A percentile compares a stretch with the other conserved stretches of the same genome.
These are phyloP conservation scores for Trissolcus brochymenae DNA, from an alignment of 2,888 invertebrate genomes.

Conservation along the genomic window DNA sequence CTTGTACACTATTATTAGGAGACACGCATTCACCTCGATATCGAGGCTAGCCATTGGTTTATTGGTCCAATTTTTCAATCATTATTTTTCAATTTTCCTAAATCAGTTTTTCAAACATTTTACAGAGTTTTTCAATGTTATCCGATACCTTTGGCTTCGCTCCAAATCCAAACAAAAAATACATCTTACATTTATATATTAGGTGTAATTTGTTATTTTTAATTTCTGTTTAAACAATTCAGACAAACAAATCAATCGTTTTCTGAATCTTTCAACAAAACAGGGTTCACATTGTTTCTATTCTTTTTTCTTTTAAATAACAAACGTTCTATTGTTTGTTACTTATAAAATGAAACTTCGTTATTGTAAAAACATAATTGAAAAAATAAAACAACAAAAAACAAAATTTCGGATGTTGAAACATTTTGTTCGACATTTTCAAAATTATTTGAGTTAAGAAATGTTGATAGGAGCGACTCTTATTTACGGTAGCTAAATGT, in stretches of 20 bases:
- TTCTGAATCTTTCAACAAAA: neutral
- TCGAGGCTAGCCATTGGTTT: constrained; percentile 53
- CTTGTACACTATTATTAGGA: constrained; percentile 68
- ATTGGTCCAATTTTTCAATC: constrained; percentile 31
- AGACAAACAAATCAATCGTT: no score
- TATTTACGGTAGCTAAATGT: constrained; percentile 24
- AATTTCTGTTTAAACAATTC: no score
- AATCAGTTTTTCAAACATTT: neutral
- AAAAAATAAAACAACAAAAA: no score
- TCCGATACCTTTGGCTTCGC: constrained; percentile 11
- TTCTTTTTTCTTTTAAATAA: no score
- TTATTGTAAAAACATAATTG: no score
- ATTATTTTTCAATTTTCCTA: constrained; percentile 8
- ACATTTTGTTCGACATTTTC: no score
- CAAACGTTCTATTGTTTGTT: no score
- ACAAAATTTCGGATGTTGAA: no score
- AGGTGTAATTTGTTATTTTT: neutral
- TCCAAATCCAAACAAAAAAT: neutral
- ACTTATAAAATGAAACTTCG: no score
- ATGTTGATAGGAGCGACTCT: neutral
- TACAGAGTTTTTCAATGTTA: neutral
- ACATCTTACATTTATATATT: neutral
- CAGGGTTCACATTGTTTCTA: no score
- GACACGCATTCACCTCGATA: constrained; percentile 62
- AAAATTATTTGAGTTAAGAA: no score